Conservation (phyloP, 2,797 vertebrate genomes). For the Crocodylus rhombifer region DNA sequence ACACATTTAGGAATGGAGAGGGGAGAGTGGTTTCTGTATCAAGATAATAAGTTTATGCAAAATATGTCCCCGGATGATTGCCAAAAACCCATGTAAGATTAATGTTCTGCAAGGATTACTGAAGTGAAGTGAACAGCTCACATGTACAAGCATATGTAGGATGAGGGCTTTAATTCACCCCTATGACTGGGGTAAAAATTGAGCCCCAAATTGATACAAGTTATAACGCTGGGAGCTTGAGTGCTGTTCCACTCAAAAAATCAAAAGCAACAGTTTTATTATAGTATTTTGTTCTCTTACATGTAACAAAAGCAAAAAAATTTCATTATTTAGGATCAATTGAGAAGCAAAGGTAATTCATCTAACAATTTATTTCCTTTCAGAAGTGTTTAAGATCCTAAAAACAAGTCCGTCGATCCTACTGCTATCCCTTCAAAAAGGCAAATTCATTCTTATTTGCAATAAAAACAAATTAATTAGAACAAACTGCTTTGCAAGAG, state of each 20-base stretch:
- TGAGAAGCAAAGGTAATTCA: constrained; percentile 28
- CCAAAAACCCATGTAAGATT: neutral
- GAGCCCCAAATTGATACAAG: neutral
- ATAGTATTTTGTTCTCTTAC: neutral
- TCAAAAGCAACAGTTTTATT: constrained; percentile 23
- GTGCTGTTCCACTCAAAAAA: neutral
- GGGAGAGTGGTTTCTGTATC: neutral
- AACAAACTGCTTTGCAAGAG: neutral
- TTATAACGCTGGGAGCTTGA: neutral
- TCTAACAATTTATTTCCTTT: constrained; percentile 27
- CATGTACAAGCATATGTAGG: neutral
- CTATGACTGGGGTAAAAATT: neutral
- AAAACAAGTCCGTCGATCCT: constrained; percentile 17
- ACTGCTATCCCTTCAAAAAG: neutral
- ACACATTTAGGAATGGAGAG: too few relatives aligned
- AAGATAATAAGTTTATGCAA: neutral
- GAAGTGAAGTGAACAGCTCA: neutral
- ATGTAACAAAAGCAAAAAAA: neutral
- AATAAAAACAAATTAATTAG: constrained; percentile 64
- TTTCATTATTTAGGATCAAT: constrained; percentile 40
- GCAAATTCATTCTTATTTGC: constrained; percentile 40
- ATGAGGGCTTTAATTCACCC: neutral
- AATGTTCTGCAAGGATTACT: neutral
- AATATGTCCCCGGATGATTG: neutral
- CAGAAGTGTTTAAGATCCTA: constrained; percentile 29